phyloP scores from a whole-genome alignment of 2,888 invertebrate species.

The Cynaeus angustus region DNA sequence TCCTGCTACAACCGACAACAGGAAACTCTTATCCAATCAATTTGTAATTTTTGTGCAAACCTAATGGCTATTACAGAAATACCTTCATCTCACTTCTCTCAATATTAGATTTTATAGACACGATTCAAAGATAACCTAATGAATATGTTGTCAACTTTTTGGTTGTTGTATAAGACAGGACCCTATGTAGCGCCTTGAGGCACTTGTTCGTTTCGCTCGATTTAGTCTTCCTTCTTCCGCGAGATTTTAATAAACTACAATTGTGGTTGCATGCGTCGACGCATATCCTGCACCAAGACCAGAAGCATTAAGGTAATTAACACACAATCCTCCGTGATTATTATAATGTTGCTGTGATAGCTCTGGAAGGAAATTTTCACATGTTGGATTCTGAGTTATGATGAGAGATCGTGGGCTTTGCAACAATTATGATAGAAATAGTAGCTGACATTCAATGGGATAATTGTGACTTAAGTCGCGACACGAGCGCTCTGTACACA shows the following conservation, averaged over 20 bases:
- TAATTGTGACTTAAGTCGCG: constrained; percentile 61
- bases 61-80: background rate
- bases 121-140: background rate
- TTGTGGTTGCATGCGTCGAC: constrained; percentile 30
- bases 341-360: constrained; percentile 7
- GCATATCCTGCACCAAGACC: constrained; percentile 33
- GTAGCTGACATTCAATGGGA: constrained; percentile 62
- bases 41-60: background rate
- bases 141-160: background rate
- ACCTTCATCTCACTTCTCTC: background rate
- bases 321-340: constrained; percentile 38
- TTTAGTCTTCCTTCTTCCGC: background rate
- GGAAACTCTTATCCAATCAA: background rate
- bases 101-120: background rate
- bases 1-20: background rate
- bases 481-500: constrained; percentile 58
- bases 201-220: background rate
- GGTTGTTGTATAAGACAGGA: background rate
- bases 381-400: constrained; percentile 32
- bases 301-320: constrained; percentile 40
- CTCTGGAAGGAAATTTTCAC: constrained; percentile 50
- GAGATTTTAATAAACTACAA: constrained; percentile 25
- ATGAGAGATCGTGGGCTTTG: constrained; percentile 56
- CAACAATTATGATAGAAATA: constrained; percentile 60
- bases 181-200: background rate